These are phyloP conservation scores for Habroteleia sp. DNA, from an alignment of 2,888 invertebrate genomes.

Conservation along the genomic window DNA sequence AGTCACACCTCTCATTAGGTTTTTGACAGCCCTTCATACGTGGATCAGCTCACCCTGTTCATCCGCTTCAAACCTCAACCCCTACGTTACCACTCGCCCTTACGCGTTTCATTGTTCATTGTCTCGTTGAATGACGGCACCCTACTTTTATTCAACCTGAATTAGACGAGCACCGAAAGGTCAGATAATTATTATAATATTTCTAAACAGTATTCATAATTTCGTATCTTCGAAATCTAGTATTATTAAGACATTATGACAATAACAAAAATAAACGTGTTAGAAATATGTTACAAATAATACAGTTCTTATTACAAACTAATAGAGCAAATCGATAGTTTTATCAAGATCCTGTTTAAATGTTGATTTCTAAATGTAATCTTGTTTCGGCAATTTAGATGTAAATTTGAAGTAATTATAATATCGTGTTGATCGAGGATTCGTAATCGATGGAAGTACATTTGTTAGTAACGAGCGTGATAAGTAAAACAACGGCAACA, in stretches of 20 bases:
- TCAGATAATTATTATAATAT: conserved; percentile 75
- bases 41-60: conserved; percentile 78
- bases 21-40: conserved; percentile 81
- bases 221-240: conserved; percentile 1
- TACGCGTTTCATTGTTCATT: conserved; percentile 76
- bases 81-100: conserved; percentile 66
- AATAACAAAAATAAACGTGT: too few relatives aligned
- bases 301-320: conserved; percentile 13
- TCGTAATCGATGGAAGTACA: conserved; percentile 1
- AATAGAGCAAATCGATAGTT: conserved; percentile 24
- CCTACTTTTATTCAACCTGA: conserved; percentile 70
- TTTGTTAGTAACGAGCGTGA: conserved; percentile 2
- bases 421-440: too few relatives aligned
- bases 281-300: too few relatives aligned
- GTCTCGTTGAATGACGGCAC: conserved; percentile 76
- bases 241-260: too few relatives aligned
- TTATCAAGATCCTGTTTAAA: conserved; percentile 6
- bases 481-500: conserved; percentile 16
- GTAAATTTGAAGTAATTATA: too few relatives aligned
- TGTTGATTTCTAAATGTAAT: too few relatives aligned
- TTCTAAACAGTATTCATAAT: conserved; percentile 44
- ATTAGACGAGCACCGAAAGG: conserved; percentile 74
- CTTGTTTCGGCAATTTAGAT: too few relatives aligned
- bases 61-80: conserved; percentile 71
- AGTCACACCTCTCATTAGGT: conserved; percentile 81